Conservation (phyloP, 2,888 invertebrate genomes). For the Latrodectus hesperus region DNA sequence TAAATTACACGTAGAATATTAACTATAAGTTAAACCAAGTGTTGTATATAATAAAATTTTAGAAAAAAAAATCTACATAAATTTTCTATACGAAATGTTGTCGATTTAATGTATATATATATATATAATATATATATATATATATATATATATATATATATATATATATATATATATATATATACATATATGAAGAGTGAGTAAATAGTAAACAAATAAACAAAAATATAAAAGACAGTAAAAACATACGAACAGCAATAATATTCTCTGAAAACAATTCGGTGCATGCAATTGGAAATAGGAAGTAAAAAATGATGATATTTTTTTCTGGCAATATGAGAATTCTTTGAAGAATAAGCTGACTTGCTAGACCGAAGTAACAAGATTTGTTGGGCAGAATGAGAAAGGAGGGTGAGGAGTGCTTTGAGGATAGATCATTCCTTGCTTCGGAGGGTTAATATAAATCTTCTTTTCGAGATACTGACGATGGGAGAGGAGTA, state of each 20-base stretch:
- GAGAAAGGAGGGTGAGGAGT: conserved; percentile 11
- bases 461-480: conserved; percentile 45
- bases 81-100: too few relatives aligned
- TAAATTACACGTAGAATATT: too few relatives aligned
- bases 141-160: too few relatives aligned
- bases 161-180: too few relatives aligned
- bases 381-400: conserved; percentile 50
- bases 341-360: conserved; percentile 26
- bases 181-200: not conserved
- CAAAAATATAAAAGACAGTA: not conserved
- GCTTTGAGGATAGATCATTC: conserved; percentile 39
- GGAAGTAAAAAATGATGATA: conserved; percentile 46
- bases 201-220: not conserved
- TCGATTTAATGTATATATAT: too few relatives aligned
- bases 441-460: conserved; percentile 42
- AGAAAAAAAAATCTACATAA: too few relatives aligned
- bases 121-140: too few relatives aligned
- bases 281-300: conserved; percentile 20
- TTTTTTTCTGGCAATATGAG: conserved; percentile 41
- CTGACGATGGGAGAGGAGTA: conserved; percentile 27
- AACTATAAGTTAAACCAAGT: too few relatives aligned
- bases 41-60: too few relatives aligned
- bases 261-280: not conserved
- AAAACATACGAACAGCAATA: not conserved
- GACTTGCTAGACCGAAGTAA: conserved; percentile 29